Base-by-base conservation (phyloP, 2,888 invertebrate genomes). In the Clanis bilineata region DNA sequence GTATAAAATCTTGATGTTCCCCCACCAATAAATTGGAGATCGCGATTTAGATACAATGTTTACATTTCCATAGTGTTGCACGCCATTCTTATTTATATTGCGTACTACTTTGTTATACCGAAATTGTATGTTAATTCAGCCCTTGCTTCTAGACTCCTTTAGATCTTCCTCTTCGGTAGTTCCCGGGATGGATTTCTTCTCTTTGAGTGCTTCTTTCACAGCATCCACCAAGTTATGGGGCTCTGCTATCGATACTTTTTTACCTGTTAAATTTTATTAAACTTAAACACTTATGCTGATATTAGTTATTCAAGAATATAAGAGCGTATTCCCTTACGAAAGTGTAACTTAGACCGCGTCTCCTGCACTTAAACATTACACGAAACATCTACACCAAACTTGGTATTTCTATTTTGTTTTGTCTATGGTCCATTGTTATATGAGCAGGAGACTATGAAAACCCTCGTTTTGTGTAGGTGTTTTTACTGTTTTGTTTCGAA, bases 211-310 rank as follows among this genome's bases (percentile, higher is more conserved):
- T 76, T 93, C 89, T 70, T 93, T 93, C 63, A 95, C 93, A 5
- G 94, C 93, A 65, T 95, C 93, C 68, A 95, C 91, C 69, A 95
- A 74, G 62, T 93, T 86, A 51, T 93, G 85, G 6, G 94, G 93
- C 69, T 94, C 94, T 36, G 90, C 85, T 73, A 93, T 90, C 66
- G 93, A 93, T 68, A 93, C 82, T 87, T 95, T 95, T 70, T 93
- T 94, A 83, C 95, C 95, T 95, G 89, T 65, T 86, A 87, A 72
- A 60, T 23, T 61, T 60, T 32, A 62, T 32, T 28, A 7, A 15
- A 2, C 1, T 45, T 45, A 23, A 9, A 57, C 12, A 38, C 7
- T 28, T n/a, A 7, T n/a, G 25, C 2, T n/a, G n/a, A 45, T 25
- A 25, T 4, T 25, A 25, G 6, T 25, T 4, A 25, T 25, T n/a